Conservation (phyloP, 1,140 invertebrate species). For the Venustaconcha ellipsiformis region DNA sequence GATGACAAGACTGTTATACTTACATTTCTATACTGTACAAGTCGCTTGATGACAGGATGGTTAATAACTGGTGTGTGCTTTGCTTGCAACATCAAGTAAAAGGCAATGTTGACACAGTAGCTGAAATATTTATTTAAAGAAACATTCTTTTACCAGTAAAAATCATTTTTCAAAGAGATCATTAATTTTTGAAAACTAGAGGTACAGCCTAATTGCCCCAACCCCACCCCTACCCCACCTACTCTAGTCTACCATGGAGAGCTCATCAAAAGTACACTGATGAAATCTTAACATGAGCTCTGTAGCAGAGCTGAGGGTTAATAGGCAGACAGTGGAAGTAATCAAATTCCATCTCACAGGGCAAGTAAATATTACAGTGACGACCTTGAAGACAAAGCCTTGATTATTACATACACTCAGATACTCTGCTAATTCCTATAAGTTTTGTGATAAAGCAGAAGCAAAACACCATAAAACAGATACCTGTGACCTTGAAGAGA, state of each 20-base stretch:
- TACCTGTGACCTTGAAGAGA: no score
- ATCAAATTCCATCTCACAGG: no score
- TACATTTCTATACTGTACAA: conserved; percentile 80
- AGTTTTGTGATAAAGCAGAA: no score
- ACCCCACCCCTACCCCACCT: not conserved
- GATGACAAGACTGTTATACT: conserved; percentile 71
- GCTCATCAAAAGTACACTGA: not conserved
- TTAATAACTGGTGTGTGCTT: conserved; percentile 78
- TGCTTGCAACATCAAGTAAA: conserved; percentile 85
- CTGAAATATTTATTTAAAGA: conserved; percentile 60
- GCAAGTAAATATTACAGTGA: no score
- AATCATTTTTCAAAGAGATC: not conserved
- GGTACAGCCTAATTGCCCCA: not conserved
- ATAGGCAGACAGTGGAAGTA: no score
- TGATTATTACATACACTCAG: no score
- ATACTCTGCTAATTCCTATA: no score
- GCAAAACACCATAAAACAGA: no score
- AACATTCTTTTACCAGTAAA: not conserved
- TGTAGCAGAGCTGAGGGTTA: no score
- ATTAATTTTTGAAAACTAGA: not conserved
- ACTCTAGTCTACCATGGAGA: not conserved
- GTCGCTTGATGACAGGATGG: conserved; percentile 87
- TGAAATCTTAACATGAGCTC: no score
- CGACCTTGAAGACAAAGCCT: no score
- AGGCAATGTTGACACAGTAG: conserved; percentile 88